Evolutionary conservation across 2,113 vertebrate species (phyloP).

Genomic region (Diadophis punctatus): DNA sequence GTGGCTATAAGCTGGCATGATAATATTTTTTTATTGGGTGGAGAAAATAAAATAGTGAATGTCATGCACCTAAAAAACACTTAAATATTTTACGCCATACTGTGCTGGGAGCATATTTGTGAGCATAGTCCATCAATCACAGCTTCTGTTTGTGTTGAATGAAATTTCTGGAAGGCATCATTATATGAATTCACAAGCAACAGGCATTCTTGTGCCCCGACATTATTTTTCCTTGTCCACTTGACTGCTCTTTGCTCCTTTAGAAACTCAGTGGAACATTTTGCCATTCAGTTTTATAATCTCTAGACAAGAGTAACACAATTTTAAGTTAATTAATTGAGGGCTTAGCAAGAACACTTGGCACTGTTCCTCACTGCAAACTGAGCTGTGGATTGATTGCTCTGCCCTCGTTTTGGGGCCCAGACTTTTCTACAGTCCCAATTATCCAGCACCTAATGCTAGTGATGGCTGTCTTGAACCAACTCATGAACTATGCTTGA

Average conservation of each 20-base stretch:
- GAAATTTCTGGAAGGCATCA: neutral
- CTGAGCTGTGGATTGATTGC: neutral
- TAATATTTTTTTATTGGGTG: neutral
- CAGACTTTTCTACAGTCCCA: neutral
- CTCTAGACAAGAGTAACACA: neutral
- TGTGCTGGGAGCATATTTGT: neutral
- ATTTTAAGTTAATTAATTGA: slow-evolving; percentile 8
- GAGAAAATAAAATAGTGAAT: neutral
- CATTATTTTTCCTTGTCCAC: neutral
- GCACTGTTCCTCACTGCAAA: neutral
- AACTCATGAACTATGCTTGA: neutral
- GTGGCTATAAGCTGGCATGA: neutral
- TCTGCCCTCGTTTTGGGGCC: neutral
- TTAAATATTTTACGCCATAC: neutral
- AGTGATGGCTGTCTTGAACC: neutral
- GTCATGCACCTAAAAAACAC: neutral
- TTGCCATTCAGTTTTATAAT: slow-evolving; percentile 31
- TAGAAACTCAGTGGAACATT: slow-evolving; percentile 4
- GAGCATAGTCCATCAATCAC: accelerated
- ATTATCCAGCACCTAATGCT: neutral
- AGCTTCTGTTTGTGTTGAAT: neutral
- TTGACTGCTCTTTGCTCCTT: slow-evolving; percentile 3
- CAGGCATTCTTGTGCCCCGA: neutral
- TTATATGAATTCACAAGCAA: slow-evolving; percentile 5
- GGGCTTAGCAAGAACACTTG: slow-evolving; percentile 1